Evolutionary conservation across 2,797 vertebrate genomes (phyloP), one percentile per base, ranked within the genome.

Genomic region (Eidolon dupreanum): DNA sequence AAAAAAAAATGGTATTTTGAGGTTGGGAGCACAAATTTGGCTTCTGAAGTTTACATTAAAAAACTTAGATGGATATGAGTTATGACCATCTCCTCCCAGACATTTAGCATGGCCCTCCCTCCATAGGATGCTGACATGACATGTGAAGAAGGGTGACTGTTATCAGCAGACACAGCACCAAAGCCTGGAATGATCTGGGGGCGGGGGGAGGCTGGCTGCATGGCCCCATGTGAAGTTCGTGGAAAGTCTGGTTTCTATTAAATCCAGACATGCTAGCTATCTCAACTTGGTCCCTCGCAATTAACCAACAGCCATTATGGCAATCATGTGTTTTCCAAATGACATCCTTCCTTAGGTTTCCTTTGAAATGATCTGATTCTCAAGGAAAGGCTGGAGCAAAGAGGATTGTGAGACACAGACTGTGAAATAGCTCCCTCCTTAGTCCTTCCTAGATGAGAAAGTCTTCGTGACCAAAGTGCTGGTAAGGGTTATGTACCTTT

Each of bases 181-280:
- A 46, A 43, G n/a, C 38, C 55, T 73, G 61, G 46, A 24, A 24
- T 85, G 61, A 71, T 88, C 65, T 20, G 22, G 51, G 15, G 86
- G 46, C 5, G 15, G 86, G 46, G 11, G 15, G 38, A 55, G 77
- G 12, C 70, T 68, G 66, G 19, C n/a, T 1, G 0, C 43, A 1
- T 6, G 26, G 36, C 63, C 53, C 53, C 66, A 26, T 51, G 61
- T 57, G 24, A 92, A 63, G 55, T 43, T 77, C 51, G 3, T 4
- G 8, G n/a, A 51, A 77, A 41, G 55, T 78, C 51, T 95, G 77
- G 28, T 92, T 87, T 83, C 75, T 83, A 41, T 97, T 94, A 89
- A 94, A 92, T 31, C 28, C 31, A 91, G 79, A 70, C 38, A 26
- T 57, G 43, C 55, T 71, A 73, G 66, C 41, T 61, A 7, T 79